Conservation (phyloP, 2,797 vertebrate species). For the Protosalanx chinensis region DNA sequence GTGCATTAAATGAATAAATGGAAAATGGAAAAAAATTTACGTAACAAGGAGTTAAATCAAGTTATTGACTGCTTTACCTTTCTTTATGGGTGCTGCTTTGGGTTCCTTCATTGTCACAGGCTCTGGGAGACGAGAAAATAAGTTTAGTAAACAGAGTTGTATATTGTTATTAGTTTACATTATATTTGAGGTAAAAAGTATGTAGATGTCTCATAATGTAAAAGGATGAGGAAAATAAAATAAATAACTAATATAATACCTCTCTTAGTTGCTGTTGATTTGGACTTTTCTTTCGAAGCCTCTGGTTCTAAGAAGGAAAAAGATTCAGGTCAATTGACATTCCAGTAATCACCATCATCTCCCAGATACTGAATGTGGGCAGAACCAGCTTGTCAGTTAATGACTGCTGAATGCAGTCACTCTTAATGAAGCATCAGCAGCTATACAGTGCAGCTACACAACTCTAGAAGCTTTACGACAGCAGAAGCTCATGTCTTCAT, state of each 20-base stretch:
- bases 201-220: neutral
- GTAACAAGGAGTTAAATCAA: too few species aligned
- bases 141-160: neutral
- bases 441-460: neutral
- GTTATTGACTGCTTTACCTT: neutral
- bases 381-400: neutral
- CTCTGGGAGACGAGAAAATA: neutral
- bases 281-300: neutral
- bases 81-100: neutral
- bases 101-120: neutral
- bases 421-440: neutral
- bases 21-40: too few species aligned
- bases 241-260: neutral
- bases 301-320: constrained; percentile 42
- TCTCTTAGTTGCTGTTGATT: neutral
- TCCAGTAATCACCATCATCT: neutral
- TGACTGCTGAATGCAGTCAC: neutral
- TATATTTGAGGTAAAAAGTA: neutral
- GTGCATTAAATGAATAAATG: too few species aligned
- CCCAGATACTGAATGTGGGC: neutral
- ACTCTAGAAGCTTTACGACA: neutral
- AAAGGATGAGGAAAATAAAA: neutral
- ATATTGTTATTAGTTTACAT: neutral
- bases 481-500: neutral
- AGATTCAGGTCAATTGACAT: neutral